A percentile compares a stretch with the other conserved stretches of the same genome.
These are phyloP conservation scores for Hanleya hanleyi DNA, from an alignment of 2,888 invertebrate species.

Conservation along the genomic window DNA sequence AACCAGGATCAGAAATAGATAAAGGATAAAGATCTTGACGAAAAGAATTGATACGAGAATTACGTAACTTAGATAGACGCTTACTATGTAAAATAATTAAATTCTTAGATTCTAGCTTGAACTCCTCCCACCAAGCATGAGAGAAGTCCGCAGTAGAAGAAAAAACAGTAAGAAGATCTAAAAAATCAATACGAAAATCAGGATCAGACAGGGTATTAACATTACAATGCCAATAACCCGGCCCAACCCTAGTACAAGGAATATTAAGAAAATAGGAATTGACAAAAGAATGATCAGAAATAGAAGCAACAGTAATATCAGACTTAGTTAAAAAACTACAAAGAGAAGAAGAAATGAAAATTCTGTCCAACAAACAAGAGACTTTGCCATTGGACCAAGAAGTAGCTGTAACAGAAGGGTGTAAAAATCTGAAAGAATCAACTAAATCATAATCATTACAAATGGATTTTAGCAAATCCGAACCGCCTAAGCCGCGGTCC, in stretches of 20 bases:
- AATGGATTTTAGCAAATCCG: neutral
- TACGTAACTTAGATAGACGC: neutral
- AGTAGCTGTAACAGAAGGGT: neutral
- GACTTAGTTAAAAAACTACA: neutral
- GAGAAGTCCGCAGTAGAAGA: neutral
- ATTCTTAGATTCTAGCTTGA: neutral
- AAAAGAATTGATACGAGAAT: neutral
- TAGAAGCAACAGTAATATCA: neutral
- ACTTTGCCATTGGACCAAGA: neutral
- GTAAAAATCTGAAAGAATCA: neutral
- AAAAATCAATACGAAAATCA: neutral
- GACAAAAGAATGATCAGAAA: neutral
- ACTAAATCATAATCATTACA: neutral
- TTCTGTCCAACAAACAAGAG: neutral
- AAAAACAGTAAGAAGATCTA: neutral
- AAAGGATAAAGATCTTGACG: neutral
- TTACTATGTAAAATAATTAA: neutral
- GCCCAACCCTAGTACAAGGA: neutral
- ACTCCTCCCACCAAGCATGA: constrained; percentile 1
- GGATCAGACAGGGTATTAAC: neutral
- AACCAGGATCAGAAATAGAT: neutral
- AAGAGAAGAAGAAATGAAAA: neutral
- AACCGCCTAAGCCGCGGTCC: neutral
- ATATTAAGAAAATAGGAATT: neutral
- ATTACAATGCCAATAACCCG: constrained; percentile 1